phyloP scores from a whole-genome alignment of 2,797 vertebrate genomes.

The Phoxinus dragarum region DNA sequence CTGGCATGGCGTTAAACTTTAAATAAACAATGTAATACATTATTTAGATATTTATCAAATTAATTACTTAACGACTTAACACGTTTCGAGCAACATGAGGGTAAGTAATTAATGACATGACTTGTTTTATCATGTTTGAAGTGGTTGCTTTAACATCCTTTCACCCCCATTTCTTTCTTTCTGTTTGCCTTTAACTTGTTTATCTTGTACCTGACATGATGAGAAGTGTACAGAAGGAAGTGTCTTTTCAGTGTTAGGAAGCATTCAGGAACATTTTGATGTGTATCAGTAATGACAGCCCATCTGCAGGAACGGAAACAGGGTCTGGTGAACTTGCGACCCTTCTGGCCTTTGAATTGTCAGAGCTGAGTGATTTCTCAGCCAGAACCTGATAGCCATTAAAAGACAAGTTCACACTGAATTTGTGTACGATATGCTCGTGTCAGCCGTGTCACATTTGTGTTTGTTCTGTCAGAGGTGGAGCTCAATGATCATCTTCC shows the following conservation, averaged over 20 bases:
- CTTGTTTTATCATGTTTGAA: background rate
- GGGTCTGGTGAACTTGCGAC: background rate
- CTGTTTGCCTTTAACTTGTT: constrained; percentile 40
- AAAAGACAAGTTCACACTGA: background rate
- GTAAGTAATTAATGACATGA: background rate
- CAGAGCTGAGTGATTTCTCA: constrained; percentile 1
- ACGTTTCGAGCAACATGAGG: background rate
- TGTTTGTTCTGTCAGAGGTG: constrained; percentile 31
- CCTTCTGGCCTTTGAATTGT: background rate
- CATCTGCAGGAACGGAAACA: background rate
- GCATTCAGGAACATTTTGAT: constrained; percentile 21
- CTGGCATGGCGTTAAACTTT: too few species aligned
- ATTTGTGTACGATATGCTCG: background rate
- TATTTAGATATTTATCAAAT: background rate
- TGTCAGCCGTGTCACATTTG: background rate
- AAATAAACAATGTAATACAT: background rate
- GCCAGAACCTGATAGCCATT: background rate
- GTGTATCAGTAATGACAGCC: constrained; percentile 1
- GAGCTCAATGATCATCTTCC: background rate
- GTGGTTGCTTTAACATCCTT: too few species aligned
- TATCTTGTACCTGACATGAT: constrained; percentile 43
- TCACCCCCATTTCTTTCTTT: background rate
- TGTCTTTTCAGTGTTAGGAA: constrained; percentile 3
- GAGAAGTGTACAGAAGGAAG: constrained; percentile 23
- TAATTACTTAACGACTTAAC: background rate